Conservation (phyloP, 2,888 invertebrate species). For the Leistus spinibarbis region DNA sequence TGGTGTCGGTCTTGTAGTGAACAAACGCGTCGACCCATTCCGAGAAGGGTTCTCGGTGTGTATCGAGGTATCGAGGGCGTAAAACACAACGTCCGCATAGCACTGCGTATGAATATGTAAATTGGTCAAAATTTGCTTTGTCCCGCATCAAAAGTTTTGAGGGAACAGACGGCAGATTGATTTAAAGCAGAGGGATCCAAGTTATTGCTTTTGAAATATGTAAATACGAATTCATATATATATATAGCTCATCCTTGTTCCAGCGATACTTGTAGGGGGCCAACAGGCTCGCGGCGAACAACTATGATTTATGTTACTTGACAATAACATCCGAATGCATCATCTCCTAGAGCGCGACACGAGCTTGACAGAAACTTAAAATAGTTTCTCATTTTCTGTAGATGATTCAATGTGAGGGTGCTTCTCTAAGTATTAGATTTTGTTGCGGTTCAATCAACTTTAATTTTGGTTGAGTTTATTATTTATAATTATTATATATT, state of each 20-base stretch:
- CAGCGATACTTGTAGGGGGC: constrained; percentile 10
- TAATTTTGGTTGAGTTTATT: too few species aligned
- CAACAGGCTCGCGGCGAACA: constrained; percentile 6
- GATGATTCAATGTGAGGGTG: too few species aligned
- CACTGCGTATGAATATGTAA: constrained; percentile 48
- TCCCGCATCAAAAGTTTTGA: constrained; percentile 46
- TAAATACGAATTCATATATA: constrained; percentile 42
- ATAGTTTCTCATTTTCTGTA: too few species aligned
- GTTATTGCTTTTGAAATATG: constrained; percentile 46
- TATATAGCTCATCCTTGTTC: constrained; percentile 10
- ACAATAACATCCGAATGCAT: constrained; percentile 24
- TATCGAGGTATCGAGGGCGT: neutral
- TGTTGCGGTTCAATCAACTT: too few species aligned
- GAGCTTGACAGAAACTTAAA: too few species aligned
- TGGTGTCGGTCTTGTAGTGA: neutral
- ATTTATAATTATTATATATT: too few species aligned
- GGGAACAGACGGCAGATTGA: constrained; percentile 46
- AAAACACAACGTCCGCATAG: constrained; percentile 36
- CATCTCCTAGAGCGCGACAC: neutral
- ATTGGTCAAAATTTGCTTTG: constrained; percentile 52
- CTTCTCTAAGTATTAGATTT: too few species aligned
- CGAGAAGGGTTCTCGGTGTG: neutral
- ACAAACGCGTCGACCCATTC: neutral
- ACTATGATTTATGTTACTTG: constrained; percentile 19
- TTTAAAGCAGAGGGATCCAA: constrained; percentile 47